These are phyloP conservation scores for Tachina grossa DNA, from an alignment of 2,888 invertebrate genomes.

Conservation along the genomic window DNA sequence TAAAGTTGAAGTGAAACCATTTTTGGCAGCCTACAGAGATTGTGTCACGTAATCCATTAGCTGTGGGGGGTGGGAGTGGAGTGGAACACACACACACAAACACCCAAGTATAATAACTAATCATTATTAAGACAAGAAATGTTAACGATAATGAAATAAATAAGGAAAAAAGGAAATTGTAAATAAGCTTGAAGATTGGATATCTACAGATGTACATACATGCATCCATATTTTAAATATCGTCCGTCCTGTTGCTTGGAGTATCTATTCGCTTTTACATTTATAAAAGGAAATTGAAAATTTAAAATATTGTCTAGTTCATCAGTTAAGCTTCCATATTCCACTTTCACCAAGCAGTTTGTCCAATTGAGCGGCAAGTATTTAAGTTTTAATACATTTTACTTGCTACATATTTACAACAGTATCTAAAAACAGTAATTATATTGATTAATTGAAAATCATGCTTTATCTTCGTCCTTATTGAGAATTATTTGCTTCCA, in stretches of 20 bases:
- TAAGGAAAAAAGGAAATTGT: constrained; percentile 2
- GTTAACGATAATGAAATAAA: not conserved
- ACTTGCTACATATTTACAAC: too few relatives aligned
- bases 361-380: not conserved
- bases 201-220: not conserved
- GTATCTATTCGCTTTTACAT: constrained; percentile 3
- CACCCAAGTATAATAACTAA: not conserved
- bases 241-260: constrained; percentile 43
- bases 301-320: constrained; percentile 19
- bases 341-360: not conserved
- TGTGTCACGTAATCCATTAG: constrained; percentile 64
- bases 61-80: not conserved
- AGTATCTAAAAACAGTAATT: too few relatives aligned
- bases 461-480: too few relatives aligned
- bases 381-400: not conserved
- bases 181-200: not conserved
- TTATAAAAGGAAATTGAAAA: not conserved
- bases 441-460: too few relatives aligned
- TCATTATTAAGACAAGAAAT: not conserved
- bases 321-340: not conserved
- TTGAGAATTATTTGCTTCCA: too few relatives aligned
- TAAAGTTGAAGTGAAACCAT: constrained; percentile 1
- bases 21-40: constrained; percentile 40
- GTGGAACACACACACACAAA: too few relatives aligned
- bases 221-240: not conserved